Evolutionary conservation across 1,140 invertebrate species (phyloP).

Genomic region (Coelopa frigida): DNA sequence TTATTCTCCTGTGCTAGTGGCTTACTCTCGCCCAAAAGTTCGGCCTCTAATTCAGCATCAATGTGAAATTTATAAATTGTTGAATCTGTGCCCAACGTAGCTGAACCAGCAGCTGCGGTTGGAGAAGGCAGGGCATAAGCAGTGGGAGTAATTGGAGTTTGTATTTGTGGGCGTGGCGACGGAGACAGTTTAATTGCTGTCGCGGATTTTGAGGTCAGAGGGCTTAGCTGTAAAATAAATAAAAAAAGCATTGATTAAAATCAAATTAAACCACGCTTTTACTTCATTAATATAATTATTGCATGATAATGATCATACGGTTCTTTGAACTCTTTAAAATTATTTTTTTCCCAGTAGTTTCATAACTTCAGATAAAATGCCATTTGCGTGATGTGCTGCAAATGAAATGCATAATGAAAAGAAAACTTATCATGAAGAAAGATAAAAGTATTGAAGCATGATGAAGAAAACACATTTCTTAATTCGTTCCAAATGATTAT

Average conservation of each 20-base stretch:
- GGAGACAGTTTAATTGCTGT: not conserved
- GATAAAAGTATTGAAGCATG: too few relatives aligned
- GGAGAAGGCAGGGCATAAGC: not conserved
- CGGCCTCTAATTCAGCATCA: conserved; percentile 7
- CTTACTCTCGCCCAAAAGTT: not conserved
- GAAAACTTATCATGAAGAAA: too few relatives aligned
- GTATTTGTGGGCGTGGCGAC: not conserved
- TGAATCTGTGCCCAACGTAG: conserved; percentile 1
- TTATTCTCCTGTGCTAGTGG: not conserved
- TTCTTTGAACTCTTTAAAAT: too few relatives aligned
- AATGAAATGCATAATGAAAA: too few relatives aligned
- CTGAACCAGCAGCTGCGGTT: conserved; percentile 4
- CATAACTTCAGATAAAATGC: too few relatives aligned
- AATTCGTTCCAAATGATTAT: too few relatives aligned
- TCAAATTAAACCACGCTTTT: not conserved
- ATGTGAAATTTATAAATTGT: conserved; percentile 7
- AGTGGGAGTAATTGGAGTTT: not conserved
- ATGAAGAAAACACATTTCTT: too few relatives aligned
- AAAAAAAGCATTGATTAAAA: not conserved
- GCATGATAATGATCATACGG: too few relatives aligned
- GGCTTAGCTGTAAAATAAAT: conserved; percentile 6
- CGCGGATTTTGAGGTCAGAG: not conserved
- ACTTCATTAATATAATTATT: not conserved
- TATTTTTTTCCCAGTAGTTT: too few relatives aligned
- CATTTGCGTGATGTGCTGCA: too few relatives aligned